Conservation (phyloP, 2,888 invertebrate species). For the Hetaerina titia region DNA sequence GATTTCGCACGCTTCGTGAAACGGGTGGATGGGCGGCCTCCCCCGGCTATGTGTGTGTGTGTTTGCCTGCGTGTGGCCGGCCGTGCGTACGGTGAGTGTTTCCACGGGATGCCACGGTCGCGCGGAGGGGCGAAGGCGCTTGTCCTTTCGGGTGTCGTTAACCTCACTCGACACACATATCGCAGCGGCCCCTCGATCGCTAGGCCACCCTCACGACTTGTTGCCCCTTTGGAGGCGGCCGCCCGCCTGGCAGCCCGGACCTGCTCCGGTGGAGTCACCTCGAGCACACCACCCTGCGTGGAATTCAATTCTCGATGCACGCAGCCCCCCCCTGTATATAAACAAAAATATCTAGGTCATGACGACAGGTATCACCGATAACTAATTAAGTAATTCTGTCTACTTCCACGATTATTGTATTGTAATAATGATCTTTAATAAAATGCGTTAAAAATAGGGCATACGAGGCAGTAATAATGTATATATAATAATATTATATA, state of each 20-base stretch:
- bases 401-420: too few relatives aligned
- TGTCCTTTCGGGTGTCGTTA: slow-evolving; percentile 60
- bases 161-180: slow-evolving; percentile 58
- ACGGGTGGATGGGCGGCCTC: background rate
- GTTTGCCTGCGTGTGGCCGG: background rate
- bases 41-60: background rate
- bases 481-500: too few relatives aligned
- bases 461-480: too few relatives aligned
- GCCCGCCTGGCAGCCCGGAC: background rate
- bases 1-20: background rate
- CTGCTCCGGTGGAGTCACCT: too few relatives aligned
- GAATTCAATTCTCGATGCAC: too few relatives aligned
- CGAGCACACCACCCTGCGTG: too few relatives aligned
- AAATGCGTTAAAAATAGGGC: too few relatives aligned
- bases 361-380: too few relatives aligned
- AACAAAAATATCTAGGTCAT: too few relatives aligned
- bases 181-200: background rate
- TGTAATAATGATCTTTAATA: too few relatives aligned
- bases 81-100: background rate
- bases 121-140: background rate
- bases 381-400: too few relatives aligned
- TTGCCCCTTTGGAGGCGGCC: background rate
- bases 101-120: background rate
- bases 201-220: background rate
- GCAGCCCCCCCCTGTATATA: too few relatives aligned